Evolutionary conservation across 2,113 vertebrate species (phyloP), one percentile per base, ranked within the genome.

Genomic region (Anarrhichthys ocellatus): DNA sequence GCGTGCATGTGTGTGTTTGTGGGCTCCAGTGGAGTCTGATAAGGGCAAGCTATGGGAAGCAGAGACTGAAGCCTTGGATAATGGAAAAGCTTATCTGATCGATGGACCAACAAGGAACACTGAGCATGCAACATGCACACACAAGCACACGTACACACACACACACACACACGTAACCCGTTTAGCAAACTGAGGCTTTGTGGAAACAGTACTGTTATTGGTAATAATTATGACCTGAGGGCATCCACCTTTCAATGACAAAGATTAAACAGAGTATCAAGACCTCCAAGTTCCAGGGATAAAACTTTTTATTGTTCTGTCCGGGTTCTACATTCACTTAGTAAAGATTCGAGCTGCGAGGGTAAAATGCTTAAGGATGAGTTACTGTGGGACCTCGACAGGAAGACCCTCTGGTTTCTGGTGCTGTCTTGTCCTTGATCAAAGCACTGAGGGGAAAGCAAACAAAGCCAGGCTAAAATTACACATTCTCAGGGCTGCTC

Each of bases 51-150:
- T 93, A 93, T 93, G 91, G 91, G 92, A 94, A 92, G 89, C 91
- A 89, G 87, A 91, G 91, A 92, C 92, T 92, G 91, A 94, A 91
- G 93, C 91, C 90, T 90, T 90, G 93, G 90, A 94, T 94, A 94
- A 94, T 94, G 92, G 93, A 93, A 94, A 94, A 93, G 88, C 93
- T 94, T 94, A 94, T 94, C 94, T 93, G 94, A 94, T 94, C 92
- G 83, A 94, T 92, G 91, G 91, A 93, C 93, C 92, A 93, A 93
- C 91, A 93, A 92, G 90, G 81, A 94, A 93, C 92, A 92, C 82
- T 81, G 86, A 90, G 88, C 86, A 87, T 81, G 85, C 85, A 90
- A 91, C 78, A 83, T 38, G 86, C 83, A 85, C 84, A 89, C 84
- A 81, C 70, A 75, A 20, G 76, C 68, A 59, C 65, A 76, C 44